Percentiles rank a stretch among this genome's conserved stretches.
These are phyloP conservation scores for Desmodus rotundus DNA, from an alignment of 2,113 vertebrate genomes.

Conservation along the genomic window DNA sequence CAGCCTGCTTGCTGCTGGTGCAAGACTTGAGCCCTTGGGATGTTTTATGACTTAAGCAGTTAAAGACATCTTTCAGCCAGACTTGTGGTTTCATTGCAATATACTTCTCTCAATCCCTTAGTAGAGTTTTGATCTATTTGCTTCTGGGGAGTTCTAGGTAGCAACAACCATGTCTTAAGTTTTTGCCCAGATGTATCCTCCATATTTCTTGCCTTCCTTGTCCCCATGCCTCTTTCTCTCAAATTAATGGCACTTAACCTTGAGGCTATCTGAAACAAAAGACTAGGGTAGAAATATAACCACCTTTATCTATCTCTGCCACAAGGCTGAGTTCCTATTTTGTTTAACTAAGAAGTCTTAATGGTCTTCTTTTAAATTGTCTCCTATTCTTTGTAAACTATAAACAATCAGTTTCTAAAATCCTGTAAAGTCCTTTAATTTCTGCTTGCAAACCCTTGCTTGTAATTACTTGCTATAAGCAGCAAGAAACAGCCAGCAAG, in stretches of 20 bases:
- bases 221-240: background rate
- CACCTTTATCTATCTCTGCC: background rate
- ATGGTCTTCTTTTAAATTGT: background rate
- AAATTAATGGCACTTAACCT: background rate
- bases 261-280: slow-evolving; percentile 5
- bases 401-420: background rate
- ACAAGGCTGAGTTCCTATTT: background rate
- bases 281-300: background rate
- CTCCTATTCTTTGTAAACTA: background rate
- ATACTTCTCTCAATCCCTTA: background rate
- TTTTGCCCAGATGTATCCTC: background rate
- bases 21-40: background rate
- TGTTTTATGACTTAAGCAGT: background rate
- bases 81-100: background rate
- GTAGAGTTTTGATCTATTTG: background rate
- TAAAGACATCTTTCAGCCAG: background rate
- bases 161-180: background rate
- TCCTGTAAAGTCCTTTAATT: background rate
- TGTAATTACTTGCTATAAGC: background rate
- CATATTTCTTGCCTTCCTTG: background rate
- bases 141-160: background rate
- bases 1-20: background rate
- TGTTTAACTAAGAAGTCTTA: background rate
- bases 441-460: background rate
- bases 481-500: background rate